These are phyloP conservation scores for Macroglossus sobrinus DNA, from an alignment of 2,113 vertebrate genomes.

Conservation along the genomic window DNA sequence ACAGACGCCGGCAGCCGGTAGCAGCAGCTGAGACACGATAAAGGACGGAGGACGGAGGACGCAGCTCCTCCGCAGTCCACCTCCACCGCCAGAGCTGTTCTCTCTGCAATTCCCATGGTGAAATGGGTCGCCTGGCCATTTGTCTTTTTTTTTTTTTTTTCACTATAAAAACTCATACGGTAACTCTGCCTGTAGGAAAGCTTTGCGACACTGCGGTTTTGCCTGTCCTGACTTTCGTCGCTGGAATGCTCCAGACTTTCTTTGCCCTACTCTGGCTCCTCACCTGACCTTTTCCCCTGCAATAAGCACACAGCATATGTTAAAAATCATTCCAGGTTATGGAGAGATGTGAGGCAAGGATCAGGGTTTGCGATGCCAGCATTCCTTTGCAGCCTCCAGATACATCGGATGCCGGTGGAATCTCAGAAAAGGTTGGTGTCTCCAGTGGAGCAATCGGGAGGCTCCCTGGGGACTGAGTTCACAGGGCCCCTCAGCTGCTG, in stretches of 20 bases:
- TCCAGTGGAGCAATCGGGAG: fast-evolving
- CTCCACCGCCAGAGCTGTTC: not conserved
- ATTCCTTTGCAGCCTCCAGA: not conserved
- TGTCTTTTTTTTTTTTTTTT: slow-evolving; percentile 50
- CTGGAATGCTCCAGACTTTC: not conserved
- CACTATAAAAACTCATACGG: not conserved
- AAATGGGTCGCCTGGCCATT: not conserved
- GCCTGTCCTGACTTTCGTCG: not conserved
- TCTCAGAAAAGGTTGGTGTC: not conserved
- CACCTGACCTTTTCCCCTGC: not conserved
- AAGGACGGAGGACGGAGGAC: not conserved
- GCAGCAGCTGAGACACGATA: fast-evolving
- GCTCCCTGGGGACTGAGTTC: not conserved
- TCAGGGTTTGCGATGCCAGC: not conserved
- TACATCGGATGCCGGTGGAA: not conserved
- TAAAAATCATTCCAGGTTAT: not conserved
- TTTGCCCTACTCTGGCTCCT: not conserved
- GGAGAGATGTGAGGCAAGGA: not conserved
- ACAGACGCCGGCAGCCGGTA: not conserved
- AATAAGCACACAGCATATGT: not conserved
- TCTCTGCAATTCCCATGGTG: not conserved
- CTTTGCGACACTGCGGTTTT: not conserved
- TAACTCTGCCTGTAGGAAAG: not conserved
- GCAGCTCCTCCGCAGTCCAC: not conserved
- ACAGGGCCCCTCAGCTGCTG: not conserved